A percentile compares a stretch with the other conserved stretches of the same genome.
These are phyloP conservation scores for Oenanthe oenanthe DNA, from an alignment of 2,113 vertebrate species.

Conservation along the genomic window DNA sequence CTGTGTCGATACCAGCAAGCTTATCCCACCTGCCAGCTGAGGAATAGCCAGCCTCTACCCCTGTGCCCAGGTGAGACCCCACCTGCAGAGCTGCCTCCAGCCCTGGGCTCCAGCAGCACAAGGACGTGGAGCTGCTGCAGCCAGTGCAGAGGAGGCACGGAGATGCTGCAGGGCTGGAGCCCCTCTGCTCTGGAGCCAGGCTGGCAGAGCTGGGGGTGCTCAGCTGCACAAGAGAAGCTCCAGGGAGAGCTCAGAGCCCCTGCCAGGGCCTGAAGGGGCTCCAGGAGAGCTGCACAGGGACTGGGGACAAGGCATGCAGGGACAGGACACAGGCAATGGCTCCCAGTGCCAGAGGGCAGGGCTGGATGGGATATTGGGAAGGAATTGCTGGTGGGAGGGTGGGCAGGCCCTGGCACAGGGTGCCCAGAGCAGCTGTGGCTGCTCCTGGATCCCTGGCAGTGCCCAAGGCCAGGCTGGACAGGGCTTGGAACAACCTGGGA, in stretches of 20 bases:
- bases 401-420: background rate
- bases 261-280: too few relatives aligned
- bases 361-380: too few relatives aligned
- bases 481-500: background rate
- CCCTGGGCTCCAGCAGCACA: background rate
- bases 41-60: rapidly evolving
- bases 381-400: background rate
- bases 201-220: too few relatives aligned
- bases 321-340: background rate
- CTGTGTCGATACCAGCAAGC: background rate
- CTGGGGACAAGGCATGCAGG: background rate
- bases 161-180: too few relatives aligned
- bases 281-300: background rate
- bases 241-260: too few relatives aligned
- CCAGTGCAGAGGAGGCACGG: too few relatives aligned
- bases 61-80: background rate
- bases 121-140: background rate
- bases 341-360: background rate
- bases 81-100: background rate
- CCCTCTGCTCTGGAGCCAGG: too few relatives aligned
- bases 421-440: background rate
- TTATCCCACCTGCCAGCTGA: background rate
- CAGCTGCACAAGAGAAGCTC: too few relatives aligned
- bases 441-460: background rate
- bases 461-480: rapidly evolving